These are phyloP conservation scores for Volucella inanis DNA, from an alignment of 2,888 invertebrate genomes.

Conservation along the genomic window DNA sequence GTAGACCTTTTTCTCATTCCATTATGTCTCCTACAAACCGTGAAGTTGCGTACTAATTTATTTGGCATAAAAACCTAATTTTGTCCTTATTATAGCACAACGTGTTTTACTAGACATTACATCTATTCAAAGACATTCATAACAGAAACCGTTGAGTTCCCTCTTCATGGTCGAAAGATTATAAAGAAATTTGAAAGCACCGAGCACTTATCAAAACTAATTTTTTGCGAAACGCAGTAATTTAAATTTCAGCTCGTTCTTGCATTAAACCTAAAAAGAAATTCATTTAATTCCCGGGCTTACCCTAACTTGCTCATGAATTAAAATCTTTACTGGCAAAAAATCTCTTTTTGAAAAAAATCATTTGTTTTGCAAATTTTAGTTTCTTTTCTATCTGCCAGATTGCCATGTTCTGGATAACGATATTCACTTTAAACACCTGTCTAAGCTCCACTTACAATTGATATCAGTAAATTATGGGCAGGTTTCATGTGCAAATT, in stretches of 20 bases:
- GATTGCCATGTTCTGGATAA: conserved; percentile 3
- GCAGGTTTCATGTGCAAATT: conserved; percentile 33
- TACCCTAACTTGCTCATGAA: conserved; percentile 19
- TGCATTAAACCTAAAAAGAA: not conserved
- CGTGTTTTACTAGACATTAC: no score
- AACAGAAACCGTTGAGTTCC: no score
- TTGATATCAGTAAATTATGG: conserved; percentile 62
- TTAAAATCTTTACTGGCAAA: not conserved
- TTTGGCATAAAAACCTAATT: no score
- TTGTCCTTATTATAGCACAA: no score
- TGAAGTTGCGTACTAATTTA: no score
- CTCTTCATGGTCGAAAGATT: no score
- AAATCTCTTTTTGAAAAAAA: not conserved
- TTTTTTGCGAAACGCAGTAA: not conserved
- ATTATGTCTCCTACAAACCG: no score
- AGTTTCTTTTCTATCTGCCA: conserved; percentile 22
- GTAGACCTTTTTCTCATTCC: no score
- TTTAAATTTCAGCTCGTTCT: not conserved
- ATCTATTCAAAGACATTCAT: no score
- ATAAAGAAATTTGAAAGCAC: no score
- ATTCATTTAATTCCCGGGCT: not conserved
- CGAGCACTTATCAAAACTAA: not conserved
- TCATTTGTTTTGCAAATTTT: conserved; percentile 25
- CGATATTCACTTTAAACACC: conserved; percentile 24
- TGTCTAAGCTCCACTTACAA: conserved; percentile 3